These are phyloP conservation scores for Odobenus rosmarus DNA, from an alignment of 2,113 vertebrate genomes.

Conservation along the genomic window DNA sequence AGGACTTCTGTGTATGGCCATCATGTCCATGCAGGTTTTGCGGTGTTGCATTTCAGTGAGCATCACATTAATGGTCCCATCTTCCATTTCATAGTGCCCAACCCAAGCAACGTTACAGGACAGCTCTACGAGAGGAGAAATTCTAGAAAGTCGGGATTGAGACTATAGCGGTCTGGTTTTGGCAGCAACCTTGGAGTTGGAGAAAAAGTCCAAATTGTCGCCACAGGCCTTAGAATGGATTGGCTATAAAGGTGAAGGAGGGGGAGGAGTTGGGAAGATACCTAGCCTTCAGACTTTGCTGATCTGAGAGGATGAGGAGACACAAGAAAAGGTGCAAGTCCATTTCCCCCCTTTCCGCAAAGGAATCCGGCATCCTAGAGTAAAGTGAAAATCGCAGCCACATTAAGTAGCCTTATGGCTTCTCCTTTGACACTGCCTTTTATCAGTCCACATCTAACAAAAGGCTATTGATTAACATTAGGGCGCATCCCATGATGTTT, in stretches of 20 bases:
- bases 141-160: neutral
- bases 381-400: conserved; percentile 77
- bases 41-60: neutral
- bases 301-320: neutral
- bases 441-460: conserved; percentile 80
- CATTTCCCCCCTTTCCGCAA: neutral
- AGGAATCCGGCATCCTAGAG: neutral
- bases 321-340: neutral
- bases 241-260: neutral
- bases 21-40: neutral
- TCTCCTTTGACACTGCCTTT: conserved; percentile 81
- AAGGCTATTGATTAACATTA: conserved; percentile 82
- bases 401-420: conserved; percentile 79
- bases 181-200: neutral
- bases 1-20: neutral
- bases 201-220: neutral
- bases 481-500: conserved; percentile 78
- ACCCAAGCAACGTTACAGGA: accelerated
- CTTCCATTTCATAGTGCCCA: neutral
- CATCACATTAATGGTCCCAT: neutral
- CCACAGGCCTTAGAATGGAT: neutral
- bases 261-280: neutral
- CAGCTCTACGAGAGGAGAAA: neutral
- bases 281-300: neutral
- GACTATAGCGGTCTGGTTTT: neutral